These are phyloP conservation scores for Columba janthina DNA, from an alignment of 2,113 vertebrate species.

Conservation along the genomic window DNA sequence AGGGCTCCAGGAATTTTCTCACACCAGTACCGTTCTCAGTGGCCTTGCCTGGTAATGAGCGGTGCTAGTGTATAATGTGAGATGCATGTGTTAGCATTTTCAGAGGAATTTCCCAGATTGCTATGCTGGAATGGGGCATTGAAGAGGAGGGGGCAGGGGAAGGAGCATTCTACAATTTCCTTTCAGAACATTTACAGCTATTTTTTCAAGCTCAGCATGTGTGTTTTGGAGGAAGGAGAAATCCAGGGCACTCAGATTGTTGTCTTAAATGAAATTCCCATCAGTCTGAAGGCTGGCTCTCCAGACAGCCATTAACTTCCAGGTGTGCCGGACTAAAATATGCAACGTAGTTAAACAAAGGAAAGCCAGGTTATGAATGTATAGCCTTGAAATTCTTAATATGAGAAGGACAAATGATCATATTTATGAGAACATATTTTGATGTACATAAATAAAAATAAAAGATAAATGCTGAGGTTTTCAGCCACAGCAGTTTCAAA, in stretches of 20 bases:
- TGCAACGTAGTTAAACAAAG: neutral
- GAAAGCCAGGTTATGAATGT: neutral
- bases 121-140: neutral
- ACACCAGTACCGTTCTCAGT: neutral
- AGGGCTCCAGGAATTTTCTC: neutral
- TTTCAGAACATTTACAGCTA: conserved; percentile 56
- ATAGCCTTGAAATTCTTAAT: neutral
- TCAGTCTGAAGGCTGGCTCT: conserved; percentile 22
- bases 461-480: neutral
- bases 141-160: neutral
- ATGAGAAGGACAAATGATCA: neutral
- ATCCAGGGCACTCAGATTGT: neutral
- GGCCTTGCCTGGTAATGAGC: neutral
- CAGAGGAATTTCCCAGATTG: conserved; percentile 32
- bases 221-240: conserved; percentile 48
- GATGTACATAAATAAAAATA: neutral
- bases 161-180: conserved; percentile 43
- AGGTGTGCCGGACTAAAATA: conserved; percentile 43
- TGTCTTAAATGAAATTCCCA: conserved; percentile 62
- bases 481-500: neutral
- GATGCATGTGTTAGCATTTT: conserved; percentile 16
- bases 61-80: neutral
- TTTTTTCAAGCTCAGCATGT: conserved; percentile 39
- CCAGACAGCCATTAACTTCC: conserved; percentile 28
- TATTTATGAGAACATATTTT: neutral